Base-by-base conservation (phyloP, 2,113 vertebrate genomes). In the Accipiter virgatus region DNA sequence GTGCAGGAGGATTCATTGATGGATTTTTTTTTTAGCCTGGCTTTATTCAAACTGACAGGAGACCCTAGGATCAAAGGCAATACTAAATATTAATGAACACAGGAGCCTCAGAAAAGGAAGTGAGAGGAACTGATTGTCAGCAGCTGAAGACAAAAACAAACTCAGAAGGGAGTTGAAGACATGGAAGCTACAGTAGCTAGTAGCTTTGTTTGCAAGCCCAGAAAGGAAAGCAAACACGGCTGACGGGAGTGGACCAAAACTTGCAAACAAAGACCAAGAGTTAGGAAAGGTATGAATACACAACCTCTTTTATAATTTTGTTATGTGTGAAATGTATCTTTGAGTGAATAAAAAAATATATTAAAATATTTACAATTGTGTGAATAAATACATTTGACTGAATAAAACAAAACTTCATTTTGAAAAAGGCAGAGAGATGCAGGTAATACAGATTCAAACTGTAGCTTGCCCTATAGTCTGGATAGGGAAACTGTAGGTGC, bases 81-180 rank as follows among this genome's bases (percentile, higher is more conserved):
- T 29, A 20, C 59, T 96, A 87, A 74, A 94, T 93, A 94, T 93
- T 95, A 94, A 94, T 94, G 83, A 88, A 78, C 63, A 34, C 47
- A 78, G 55, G 43, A 94, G 16, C 16, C 19, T 90, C 36, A 65
- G 78, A 68, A 89, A 85, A 79, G 40, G 17, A 91, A 43, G 31
- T 43, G 47, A 67, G 31, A 94, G 31, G 22, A 74, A 61, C 11
- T 81, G 77, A 65, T 38, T 91, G 81, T 72, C 66, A 90, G 74
- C 31, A 74, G 84, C 53, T 82, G 70, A 82, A 93, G 62, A 81
- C 25, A 40, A 52, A 86, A 91, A 67, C 8, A 0, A 67, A 74
- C 67, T 89, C 93, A 63, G 68, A 92, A 81, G 52, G 56, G 53
- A 81, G 11, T 2, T 84, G 66, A 82, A 79, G 73, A 59, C 11